Evolutionary conservation across 2,113 vertebrate genomes (phyloP), one percentile per base, ranked within the genome.

Genomic region (Caracal caracal): DNA sequence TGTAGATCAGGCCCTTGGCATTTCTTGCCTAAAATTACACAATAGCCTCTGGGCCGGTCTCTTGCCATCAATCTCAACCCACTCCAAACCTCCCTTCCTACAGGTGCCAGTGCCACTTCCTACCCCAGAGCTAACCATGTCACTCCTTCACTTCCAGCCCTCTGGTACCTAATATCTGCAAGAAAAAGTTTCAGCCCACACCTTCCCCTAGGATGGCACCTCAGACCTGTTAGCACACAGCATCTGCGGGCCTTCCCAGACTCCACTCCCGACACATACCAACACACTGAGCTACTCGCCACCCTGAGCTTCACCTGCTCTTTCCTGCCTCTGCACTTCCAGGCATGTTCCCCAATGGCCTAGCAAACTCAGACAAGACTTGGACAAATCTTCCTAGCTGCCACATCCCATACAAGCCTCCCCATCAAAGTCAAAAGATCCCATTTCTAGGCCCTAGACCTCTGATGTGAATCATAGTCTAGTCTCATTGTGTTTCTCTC

Each of bases 341-440:
- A 3, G 10, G 8, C 2, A 0, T 56, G 16, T 24, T 40, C 11
- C 37, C 65, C 11, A 2, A 5, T 2, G 30, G 35, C 63, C 53
- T 30, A 10, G 20, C 40, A 43, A 68, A n/a, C 53, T 19, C 4
- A 49, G 53, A 0, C 19, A 33, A 49, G 30, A 63, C 79, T 66
- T 26, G 16, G 33, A 65, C 68, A 71, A 11, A 81, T 19, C 13
- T 37, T 73, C 26, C 40, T 35, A 37, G 51, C 37, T 5, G 61
- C 20, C 43, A 8, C 6, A 11, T 30, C 26, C n/a, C n/a, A 24
- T 15, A 35, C 12, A 2, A 30, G 1, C 4, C 47, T 1, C 4
- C n/a, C 6, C 19, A 8, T 7, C 40, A 26, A 70, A 53, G 22
- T 37, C 65, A 28, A 35, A 28, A 37, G n/a, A 37, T 8, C 47